These are phyloP conservation scores for Cyclina sinensis DNA, from an alignment of 1,140 invertebrate species.

Conservation along the genomic window DNA sequence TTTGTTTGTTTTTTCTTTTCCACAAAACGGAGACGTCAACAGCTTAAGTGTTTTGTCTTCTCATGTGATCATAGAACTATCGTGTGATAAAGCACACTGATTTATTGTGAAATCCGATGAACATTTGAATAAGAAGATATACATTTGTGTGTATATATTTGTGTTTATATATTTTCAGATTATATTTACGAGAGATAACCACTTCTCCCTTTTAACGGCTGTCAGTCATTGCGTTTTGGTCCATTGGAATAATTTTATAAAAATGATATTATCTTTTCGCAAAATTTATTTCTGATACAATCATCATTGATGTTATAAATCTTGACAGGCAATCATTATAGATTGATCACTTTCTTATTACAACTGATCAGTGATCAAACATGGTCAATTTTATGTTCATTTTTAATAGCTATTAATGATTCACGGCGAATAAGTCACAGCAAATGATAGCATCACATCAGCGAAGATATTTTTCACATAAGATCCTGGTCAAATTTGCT, in stretches of 20 bases:
- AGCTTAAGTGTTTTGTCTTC: too few species aligned
- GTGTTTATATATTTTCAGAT: too few species aligned
- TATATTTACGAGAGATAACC: too few species aligned
- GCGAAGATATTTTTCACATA: background rate
- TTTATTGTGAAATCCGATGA: too few species aligned
- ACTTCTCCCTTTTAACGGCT: background rate
- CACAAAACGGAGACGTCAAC: too few species aligned
- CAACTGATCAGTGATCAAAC: slow-evolving; percentile 2
- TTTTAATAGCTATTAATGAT: slow-evolving; percentile 9
- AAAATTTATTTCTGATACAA: slow-evolving; percentile 23
- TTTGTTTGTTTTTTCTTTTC: too few species aligned
- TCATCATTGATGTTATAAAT: background rate
- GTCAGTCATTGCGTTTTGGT: slow-evolving; percentile 9
- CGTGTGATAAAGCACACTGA: too few species aligned
- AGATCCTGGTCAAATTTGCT: background rate
- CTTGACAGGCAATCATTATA: slow-evolving; percentile 14
- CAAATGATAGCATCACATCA: background rate
- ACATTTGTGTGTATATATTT: too few species aligned
- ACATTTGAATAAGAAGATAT: too few species aligned
- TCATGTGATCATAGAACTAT: too few species aligned
- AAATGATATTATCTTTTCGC: background rate
- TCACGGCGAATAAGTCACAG: background rate
- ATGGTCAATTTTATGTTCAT: slow-evolving; percentile 8
- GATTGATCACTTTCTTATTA: background rate
- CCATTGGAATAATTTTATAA: slow-evolving; percentile 19